Evolutionary conservation across 2,797 vertebrate species (phyloP), one percentile per base, ranked within the genome.

Genomic region (Muraenolepis orangiensis): DNA sequence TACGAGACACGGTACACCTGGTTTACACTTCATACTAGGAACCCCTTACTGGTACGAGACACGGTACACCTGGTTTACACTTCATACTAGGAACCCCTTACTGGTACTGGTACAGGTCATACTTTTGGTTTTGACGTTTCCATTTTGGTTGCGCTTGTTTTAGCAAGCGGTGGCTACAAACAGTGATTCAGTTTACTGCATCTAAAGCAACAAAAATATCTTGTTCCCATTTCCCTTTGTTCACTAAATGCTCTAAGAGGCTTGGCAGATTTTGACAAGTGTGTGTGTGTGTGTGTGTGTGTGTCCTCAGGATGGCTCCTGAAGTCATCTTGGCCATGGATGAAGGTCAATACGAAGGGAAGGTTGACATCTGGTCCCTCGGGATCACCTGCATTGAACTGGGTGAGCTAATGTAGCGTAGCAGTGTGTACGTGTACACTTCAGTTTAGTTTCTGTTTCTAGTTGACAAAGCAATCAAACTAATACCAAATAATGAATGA

Each of bases 261-360:
- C 87, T 90, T 87, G 88, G 79, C 81, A 88, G 88, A 89, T 90
- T 90, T 85, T 78, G 78, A 84, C 66, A n/a, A n/a, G n/a, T 76
- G 26, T 74, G 29, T 81, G 18, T 61, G 29, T 20, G 7, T 87
- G 74, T 87, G 74, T 86, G 46, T 84, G 80, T 90, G 31, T 61
- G 78, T 71, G 72, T n/a, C 18, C 57, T 38, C 87, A 98, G 97
- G 97, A 99, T 99, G 97, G 97, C 97, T 83, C 97, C 97, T 75
- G 97, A 98, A 91, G 97, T 99, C 86, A 99, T 99, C 90, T 92
- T 99, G 77, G 97, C 97, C 76, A 99, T 99, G 97, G 97, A 99
- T 0, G 97, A 99, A 92, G 97, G 97, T 61, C 96, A 99, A 81
- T 99, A 99, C 13, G 97, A 99, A 36, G 97, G 97, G 0, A 98